Evolutionary conservation across 1,140 invertebrate species (phyloP).

Genomic region (Drosophila saltans): DNA sequence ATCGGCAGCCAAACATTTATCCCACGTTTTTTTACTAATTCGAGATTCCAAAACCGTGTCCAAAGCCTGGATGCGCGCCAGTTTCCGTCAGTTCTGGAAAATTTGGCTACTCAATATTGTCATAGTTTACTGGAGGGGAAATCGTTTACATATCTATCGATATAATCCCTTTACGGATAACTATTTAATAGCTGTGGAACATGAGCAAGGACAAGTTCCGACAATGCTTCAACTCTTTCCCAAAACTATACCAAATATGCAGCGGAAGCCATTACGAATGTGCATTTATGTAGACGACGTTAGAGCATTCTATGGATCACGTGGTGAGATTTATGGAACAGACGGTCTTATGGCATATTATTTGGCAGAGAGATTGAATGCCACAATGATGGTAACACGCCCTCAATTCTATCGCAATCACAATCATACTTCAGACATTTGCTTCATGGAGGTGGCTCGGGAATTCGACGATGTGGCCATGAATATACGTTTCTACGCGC

Average conservation of each 20-base stretch:
- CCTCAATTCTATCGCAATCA: conserved; percentile 43
- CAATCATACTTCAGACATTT: conserved; percentile 55
- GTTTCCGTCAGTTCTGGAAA: conserved; percentile 74
- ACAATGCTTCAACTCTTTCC: conserved; percentile 62
- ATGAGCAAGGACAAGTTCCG: conserved; percentile 22
- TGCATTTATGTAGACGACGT: conserved; percentile 74
- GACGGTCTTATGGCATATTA: conserved; percentile 66
- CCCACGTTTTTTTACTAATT: conserved; percentile 67
- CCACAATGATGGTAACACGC: conserved; percentile 63
- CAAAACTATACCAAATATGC: conserved; percentile 67
- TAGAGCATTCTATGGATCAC: conserved; percentile 54
- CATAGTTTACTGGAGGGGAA: conserved; percentile 57
- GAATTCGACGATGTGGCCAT: conserved; percentile 71
- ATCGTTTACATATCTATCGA: conserved; percentile 60
- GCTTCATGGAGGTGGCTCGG: conserved; percentile 59
- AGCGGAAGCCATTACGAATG: conserved; percentile 65
- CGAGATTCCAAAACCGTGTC: conserved; percentile 49
- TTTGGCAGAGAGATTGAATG: conserved; percentile 70
- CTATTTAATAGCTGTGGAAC: conserved; percentile 46
- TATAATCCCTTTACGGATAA: conserved; percentile 73
- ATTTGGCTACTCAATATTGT: conserved; percentile 76
- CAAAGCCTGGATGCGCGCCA: conserved; percentile 61
- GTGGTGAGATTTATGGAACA: conserved; percentile 52
- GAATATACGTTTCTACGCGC: conserved; percentile 67
- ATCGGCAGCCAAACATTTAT: conserved; percentile 70